phyloP scores from a whole-genome alignment of 2,113 vertebrate species.

The Macquaria australasica region DNA sequence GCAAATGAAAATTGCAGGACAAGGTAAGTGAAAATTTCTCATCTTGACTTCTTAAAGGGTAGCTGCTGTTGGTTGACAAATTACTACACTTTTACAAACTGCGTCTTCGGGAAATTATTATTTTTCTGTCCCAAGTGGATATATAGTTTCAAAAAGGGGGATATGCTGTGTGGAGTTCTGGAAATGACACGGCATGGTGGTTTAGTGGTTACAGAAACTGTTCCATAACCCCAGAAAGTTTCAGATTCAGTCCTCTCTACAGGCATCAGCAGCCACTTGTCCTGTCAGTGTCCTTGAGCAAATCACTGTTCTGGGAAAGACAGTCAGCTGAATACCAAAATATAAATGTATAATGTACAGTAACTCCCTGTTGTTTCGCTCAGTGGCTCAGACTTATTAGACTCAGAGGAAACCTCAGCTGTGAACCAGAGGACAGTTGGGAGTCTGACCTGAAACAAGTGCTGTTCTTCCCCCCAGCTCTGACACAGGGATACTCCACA shows the following conservation, averaged over 20 bases:
- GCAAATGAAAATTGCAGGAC: constrained; percentile 3
- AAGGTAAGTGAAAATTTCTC: neutral
- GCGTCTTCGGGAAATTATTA: constrained; percentile 20
- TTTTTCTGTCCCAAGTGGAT: constrained; percentile 19
- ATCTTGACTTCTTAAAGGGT: neutral
- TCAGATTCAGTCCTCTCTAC: constrained; percentile 18
- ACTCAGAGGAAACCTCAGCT: neutral
- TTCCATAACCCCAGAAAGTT: constrained; percentile 29
- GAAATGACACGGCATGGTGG: constrained; percentile 45
- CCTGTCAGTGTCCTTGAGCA: constrained; percentile 26
- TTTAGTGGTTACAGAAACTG: constrained; percentile 51
- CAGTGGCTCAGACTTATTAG: neutral
- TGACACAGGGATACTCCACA: constrained; percentile 82
- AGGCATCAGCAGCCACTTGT: constrained; percentile 31
- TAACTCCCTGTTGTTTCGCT: neutral
- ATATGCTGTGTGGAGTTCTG: constrained; percentile 11
- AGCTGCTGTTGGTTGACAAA: constrained; percentile 2
- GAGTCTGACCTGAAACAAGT: constrained; percentile 84
- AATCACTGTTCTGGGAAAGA: constrained; percentile 43
- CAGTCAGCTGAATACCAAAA: neutral
- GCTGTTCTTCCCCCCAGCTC: constrained; percentile 78
- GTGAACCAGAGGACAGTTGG: neutral
- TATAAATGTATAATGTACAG: constrained; percentile 8
- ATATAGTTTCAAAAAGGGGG: constrained; percentile 35
- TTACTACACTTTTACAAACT: constrained; percentile 10